Conservation (phyloP, 1,140 invertebrate genomes). For the Heliconius hewitsoni region DNA sequence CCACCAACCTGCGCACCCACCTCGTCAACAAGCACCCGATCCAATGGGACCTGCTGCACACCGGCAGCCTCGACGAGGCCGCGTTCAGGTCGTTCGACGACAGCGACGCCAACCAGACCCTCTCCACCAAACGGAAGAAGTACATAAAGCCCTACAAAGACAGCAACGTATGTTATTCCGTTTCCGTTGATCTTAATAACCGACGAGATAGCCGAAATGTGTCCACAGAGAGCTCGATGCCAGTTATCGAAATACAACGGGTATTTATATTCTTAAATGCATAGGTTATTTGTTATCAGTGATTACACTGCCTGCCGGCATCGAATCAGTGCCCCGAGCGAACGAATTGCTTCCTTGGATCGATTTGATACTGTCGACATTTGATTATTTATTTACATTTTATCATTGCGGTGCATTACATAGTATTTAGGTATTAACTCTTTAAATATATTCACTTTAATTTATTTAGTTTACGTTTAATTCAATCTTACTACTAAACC, state of each 20-base stretch:
- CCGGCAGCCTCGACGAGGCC: slow-evolving; percentile 58
- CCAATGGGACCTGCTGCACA: slow-evolving; percentile 73
- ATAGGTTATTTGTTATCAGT: slow-evolving; percentile 41
- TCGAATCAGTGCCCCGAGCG: slow-evolving; percentile 27
- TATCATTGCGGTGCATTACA: not conserved
- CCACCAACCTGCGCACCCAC: slow-evolving; percentile 71
- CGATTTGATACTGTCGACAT: slow-evolving; percentile 6
- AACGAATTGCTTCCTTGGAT: slow-evolving; percentile 5
- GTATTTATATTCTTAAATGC: slow-evolving; percentile 59
- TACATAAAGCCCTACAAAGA: slow-evolving; percentile 57
- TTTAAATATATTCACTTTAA: not conserved
- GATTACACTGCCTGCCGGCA: slow-evolving; percentile 19
- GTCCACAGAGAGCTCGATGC: slow-evolving; percentile 48
- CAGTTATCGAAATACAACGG: slow-evolving; percentile 72
- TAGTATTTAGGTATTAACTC: not conserved
- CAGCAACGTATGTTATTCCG: slow-evolving; percentile 73
- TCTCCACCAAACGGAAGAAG: slow-evolving; percentile 52
- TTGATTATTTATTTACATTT: slow-evolving; percentile 12
- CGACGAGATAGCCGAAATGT: slow-evolving; percentile 41
- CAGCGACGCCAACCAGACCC: slow-evolving; percentile 55
- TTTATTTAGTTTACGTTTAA: not conserved
- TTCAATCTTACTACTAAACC: not conserved
- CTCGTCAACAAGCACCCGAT: slow-evolving; percentile 71
- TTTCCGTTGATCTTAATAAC: slow-evolving; percentile 68
- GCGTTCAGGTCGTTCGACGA: slow-evolving; percentile 54